Evolutionary conservation across 2,888 invertebrate species (phyloP).

Genomic region (Entomobrya proxima): DNA sequence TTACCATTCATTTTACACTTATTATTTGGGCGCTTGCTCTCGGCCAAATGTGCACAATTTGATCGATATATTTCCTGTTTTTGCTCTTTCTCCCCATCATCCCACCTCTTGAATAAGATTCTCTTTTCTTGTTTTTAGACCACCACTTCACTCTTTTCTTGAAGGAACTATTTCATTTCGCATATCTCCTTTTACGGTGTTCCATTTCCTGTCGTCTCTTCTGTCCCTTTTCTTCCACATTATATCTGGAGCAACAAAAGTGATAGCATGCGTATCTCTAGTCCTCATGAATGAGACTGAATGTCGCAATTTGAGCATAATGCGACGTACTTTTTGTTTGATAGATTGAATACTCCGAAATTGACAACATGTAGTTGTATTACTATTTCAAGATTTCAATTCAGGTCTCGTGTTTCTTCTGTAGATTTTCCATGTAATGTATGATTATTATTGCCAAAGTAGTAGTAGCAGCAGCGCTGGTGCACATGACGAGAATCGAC

Average conservation of each 20-base stretch:
- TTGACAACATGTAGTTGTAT: not conserved
- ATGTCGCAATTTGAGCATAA: slow-evolving; percentile 11
- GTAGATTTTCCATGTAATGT: not conserved
- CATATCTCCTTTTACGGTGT: not conserved
- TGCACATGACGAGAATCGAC: slow-evolving; percentile 13
- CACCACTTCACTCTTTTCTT: not conserved
- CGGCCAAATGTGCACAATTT: not conserved
- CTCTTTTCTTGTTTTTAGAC: not conserved
- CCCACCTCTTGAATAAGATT: not conserved
- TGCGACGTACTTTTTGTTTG: slow-evolving; percentile 23
- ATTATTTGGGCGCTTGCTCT: not conserved
- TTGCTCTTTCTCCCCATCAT: not conserved
- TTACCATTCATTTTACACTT: not conserved
- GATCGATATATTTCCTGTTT: not conserved
- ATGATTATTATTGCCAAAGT: slow-evolving; percentile 8
- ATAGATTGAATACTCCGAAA: slow-evolving; percentile 20
- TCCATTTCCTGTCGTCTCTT: not conserved
- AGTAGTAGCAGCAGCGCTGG: too few species aligned
- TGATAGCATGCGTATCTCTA: too few species aligned
- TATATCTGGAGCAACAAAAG: not conserved
- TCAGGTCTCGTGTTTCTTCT: not conserved
- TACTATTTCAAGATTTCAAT: not conserved
- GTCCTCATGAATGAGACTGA: too few species aligned
- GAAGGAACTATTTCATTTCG: not conserved
- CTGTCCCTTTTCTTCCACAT: not conserved